These are phyloP conservation scores for Carassius gibelio DNA, from an alignment of 2,113 vertebrate genomes.

Conservation along the genomic window DNA sequence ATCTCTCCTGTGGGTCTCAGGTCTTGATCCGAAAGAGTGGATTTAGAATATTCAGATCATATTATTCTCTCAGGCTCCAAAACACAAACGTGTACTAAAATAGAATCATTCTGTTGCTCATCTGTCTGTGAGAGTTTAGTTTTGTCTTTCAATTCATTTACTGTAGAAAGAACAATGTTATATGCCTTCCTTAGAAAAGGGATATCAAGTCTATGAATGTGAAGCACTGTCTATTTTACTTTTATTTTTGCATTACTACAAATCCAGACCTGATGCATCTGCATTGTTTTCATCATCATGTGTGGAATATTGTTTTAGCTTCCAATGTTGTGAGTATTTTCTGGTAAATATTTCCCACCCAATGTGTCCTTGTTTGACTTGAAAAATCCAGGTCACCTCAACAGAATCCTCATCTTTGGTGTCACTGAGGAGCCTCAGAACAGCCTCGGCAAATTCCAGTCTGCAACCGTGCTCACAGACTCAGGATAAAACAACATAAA, in stretches of 20 bases:
- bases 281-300: not conserved
- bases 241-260: too few species aligned
- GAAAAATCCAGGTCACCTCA: not conserved
- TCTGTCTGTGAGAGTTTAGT: not conserved
- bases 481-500: constrained; percentile 8
- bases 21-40: not conserved
- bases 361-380: not conserved
- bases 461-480: not conserved
- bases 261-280: too few species aligned
- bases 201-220: too few species aligned
- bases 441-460: not conserved
- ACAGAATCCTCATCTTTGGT: not conserved
- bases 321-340: not conserved
- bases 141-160: not conserved
- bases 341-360: not conserved
- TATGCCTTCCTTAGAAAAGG: not conserved
- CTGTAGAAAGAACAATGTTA: not conserved
- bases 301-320: not conserved
- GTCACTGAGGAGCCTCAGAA: not conserved
- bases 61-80: constrained; percentile 34
- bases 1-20: constrained; percentile 47
- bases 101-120: constrained; percentile 28
- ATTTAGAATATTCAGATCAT: constrained; percentile 36
- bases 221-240: too few species aligned
- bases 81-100: not conserved